Conservation (phyloP, 1,140 invertebrate genomes). For the Coptotermes formosanus region DNA sequence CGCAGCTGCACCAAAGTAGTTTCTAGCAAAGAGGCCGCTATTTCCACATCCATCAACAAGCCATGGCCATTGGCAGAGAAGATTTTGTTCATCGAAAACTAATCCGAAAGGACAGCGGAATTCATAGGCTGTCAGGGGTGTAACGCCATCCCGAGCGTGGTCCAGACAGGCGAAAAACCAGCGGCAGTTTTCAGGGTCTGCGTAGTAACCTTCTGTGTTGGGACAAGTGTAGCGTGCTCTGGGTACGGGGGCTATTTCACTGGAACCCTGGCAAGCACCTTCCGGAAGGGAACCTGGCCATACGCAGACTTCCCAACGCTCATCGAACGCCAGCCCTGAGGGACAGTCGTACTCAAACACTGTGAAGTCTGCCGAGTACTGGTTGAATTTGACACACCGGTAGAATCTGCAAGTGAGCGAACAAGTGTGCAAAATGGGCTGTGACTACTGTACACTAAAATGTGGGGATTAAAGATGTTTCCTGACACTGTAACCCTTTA, state of each 20-base stretch:
- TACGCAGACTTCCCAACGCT: slow-evolving; percentile 74
- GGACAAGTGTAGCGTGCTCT: slow-evolving; percentile 63
- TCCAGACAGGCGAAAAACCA: slow-evolving; percentile 85
- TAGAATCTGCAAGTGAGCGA: slow-evolving; percentile 60
- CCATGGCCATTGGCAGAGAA: slow-evolving; percentile 82
- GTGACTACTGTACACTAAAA: too few species aligned
- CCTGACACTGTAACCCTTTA: too few species aligned
- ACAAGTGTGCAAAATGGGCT: background rate
- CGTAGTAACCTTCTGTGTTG: slow-evolving; percentile 63
- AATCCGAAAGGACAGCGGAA: slow-evolving; percentile 81
- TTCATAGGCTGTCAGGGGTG: slow-evolving; percentile 68
- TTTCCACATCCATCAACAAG: slow-evolving; percentile 64
- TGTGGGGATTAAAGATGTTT: too few species aligned
- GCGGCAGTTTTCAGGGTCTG: slow-evolving; percentile 78
- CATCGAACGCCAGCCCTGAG: slow-evolving; percentile 75
- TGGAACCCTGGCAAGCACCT: slow-evolving; percentile 69
- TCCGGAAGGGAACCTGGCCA: slow-evolving; percentile 73
- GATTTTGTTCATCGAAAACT: slow-evolving; percentile 69
- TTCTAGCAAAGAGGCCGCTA: background rate
- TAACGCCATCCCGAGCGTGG: slow-evolving; percentile 58
- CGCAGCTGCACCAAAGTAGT: background rate
- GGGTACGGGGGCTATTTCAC: slow-evolving; percentile 71
- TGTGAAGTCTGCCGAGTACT: slow-evolving; percentile 68
- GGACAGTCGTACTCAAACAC: slow-evolving; percentile 84
- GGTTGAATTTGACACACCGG: slow-evolving; percentile 78